phyloP scores from a whole-genome alignment of 1,140 invertebrate species.

The Elymnias hypermnestra region DNA sequence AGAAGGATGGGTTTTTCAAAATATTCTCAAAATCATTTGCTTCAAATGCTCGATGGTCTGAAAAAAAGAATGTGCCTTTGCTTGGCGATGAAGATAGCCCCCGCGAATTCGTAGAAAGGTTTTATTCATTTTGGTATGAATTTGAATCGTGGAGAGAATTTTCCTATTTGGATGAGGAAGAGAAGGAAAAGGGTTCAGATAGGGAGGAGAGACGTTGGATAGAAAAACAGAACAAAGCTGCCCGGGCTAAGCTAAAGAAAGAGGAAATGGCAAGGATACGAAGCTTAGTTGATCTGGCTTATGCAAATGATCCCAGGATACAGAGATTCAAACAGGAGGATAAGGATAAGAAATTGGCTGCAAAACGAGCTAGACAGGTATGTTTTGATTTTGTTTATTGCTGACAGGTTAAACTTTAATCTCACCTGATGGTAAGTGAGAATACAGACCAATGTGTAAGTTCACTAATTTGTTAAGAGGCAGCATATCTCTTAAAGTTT shows the following conservation, averaged over 20 bases:
- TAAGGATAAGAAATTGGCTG: conserved; percentile 91
- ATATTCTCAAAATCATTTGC: conserved; percentile 89
- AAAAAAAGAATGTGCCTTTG: conserved; percentile 89
- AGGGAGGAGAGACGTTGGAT: conserved; percentile 97
- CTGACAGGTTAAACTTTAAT: too few relatives aligned
- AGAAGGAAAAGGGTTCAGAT: conserved; percentile 97
- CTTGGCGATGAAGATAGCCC: conserved; percentile 86
- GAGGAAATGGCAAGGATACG: conserved; percentile 96
- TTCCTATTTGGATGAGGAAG: conserved; percentile 99
- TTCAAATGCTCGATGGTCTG: conserved; percentile 94
- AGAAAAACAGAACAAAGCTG: conserved; percentile 97
- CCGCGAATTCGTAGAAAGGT: conserved; percentile 87
- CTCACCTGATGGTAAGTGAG: too few relatives aligned
- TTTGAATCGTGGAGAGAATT: conserved; percentile 99
- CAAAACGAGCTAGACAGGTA: conserved; percentile 89
- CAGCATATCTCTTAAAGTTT: too few relatives aligned
- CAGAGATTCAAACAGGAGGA: conserved; percentile 95
- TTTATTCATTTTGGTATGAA: conserved; percentile 96
- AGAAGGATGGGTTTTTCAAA: conserved; percentile 88
- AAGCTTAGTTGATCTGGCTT: conserved; percentile 93
- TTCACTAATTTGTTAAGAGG: too few relatives aligned
- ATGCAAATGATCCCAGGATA: conserved; percentile 95
- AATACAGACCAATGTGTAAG: too few relatives aligned
- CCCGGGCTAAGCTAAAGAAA: conserved; percentile 93
- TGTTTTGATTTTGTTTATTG: too few relatives aligned